phyloP scores from a whole-genome alignment of 2,113 vertebrate genomes.

The Oncorhynchus nerka region DNA sequence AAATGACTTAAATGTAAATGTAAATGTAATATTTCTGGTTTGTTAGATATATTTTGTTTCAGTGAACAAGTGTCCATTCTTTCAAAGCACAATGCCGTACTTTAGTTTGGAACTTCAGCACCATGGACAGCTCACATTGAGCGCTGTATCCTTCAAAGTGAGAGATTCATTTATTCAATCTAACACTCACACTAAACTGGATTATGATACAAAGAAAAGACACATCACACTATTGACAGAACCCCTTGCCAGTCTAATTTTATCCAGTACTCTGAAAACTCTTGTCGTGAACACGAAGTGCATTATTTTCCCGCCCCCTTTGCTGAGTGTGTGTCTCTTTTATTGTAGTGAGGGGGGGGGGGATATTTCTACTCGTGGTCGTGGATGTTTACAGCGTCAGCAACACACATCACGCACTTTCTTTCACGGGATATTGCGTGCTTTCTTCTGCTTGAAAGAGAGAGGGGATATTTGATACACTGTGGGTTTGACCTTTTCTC shows the following conservation, averaged over 20 bases:
- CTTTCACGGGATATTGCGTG: not conserved
- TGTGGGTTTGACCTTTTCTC: not conserved
- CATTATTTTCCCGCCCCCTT: not conserved
- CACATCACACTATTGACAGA: not conserved
- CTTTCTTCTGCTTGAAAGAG: not conserved
- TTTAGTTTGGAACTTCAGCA: not conserved
- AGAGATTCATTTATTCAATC: not conserved
- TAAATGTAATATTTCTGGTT: too few species aligned
- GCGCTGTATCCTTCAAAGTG: not conserved
- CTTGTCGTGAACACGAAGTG: not conserved
- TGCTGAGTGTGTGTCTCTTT: not conserved
- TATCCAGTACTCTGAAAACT: conserved; percentile 2
- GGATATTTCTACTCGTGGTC: not conserved
- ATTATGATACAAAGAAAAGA: not conserved
- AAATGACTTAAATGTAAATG: too few species aligned
- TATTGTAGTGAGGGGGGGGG: not conserved
- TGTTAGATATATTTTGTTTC: too few species aligned
- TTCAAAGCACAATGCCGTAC: not conserved
- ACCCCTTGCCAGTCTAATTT: not conserved
- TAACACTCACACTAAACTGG: not conserved
- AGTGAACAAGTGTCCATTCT: too few species aligned
- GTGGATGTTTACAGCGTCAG: not conserved
- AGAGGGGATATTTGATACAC: not conserved
- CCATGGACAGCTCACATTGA: conserved; percentile 1
- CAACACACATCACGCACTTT: not conserved